Evolutionary conservation across 1,140 invertebrate genomes (phyloP), one percentile per base, ranked within the genome.

Genomic region (Drepana arcuata): DNA sequence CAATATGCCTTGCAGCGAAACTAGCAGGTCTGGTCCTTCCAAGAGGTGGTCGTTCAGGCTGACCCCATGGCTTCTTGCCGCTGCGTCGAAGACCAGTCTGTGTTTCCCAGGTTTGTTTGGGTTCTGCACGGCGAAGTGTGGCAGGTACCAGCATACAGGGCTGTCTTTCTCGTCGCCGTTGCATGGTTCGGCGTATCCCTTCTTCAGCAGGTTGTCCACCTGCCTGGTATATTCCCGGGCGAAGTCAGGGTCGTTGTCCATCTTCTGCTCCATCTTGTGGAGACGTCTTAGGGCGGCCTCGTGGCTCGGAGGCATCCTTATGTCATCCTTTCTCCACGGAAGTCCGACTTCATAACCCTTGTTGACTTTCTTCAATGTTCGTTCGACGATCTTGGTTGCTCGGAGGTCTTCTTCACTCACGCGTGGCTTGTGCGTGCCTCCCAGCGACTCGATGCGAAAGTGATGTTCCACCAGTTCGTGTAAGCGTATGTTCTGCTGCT

Each of bases 61-160:
- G 1, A 41, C 26, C 2, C 51, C 54, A 21, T 34, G 16, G 2
- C 28, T 28, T 26, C 40, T 35, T 2, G 61, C 56, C 13, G 51
- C 52, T 18, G 59, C 62, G 37, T 67, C 59, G 29, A 62, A 59
- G 7, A 68, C 61, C 7, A 67, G 16, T 4, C 63, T 34, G 1
- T 63, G 2, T 37, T 62, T 67, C 2, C 38, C 45, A 7, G 57
- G 62, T 41, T 64, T 63, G 26, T 56, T 53, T 6, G 49, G 41
- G 18, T 61, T 51, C 1, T 31, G 15, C 1, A 66, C 57, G 1
- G 30, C 49, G 39, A 69, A 67, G 26, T 69, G 62, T 4, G 62
- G 65, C 1, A 69, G 32, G 33, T 57, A 68, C 63, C 63, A 68
- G 15, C 13, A 12, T 0, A 30, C 9, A 7, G 36, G 5, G 9